Base-by-base conservation (phyloP, 2,113 vertebrate species). In the Hydrolagus affinis region DNA sequence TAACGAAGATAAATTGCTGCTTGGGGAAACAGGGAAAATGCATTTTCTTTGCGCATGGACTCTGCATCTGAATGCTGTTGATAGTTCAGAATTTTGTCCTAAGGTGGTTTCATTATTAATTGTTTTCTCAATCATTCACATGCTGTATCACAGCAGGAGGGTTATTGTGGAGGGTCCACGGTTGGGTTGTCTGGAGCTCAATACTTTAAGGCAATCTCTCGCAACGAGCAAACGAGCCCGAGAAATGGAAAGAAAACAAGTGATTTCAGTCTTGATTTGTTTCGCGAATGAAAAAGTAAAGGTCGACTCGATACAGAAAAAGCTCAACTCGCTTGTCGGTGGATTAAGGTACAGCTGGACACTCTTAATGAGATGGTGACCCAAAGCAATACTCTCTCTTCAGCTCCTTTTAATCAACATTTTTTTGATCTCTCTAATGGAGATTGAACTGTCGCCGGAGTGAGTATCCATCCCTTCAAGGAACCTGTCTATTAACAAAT, bases 1-100 rank as follows among this genome's bases (percentile, higher is more conserved):
- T 23, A 78, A 78, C 4, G 57, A 62, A 62, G 76, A 78, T 78
- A 62, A 78, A 78, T 78, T 78, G 57, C 62, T 78, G 76, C 76
- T 60, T 78, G 59, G 62, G 76, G 76, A 12, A 15, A 23, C 15
- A 60, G n/a, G 75, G 56, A 59, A 60, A 77, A 77, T 57, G 11
- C 28, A 62, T 62, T 75, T 77, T 57, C 75, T 77, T 77, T 23
- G n/a, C 56, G 44, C 56, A 60, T 77, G 23, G 59, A n/a, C 21
- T 7, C 11, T 9, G 75, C 23, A 19, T 23, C 44, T 57, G 4
- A 23, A 15, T 25, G 8, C 6, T 78, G n/a, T 12, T 59, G 44
- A 2, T 11, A 59, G n/a, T 23, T 60, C 57, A 23, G 56, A 60
- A 23, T 77, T 60, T 17, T 77, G 75, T 77, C 75, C 75, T 32